Evolutionary conservation across 1,140 invertebrate species (phyloP).

Genomic region (Aphelinus atriplicis): DNA sequence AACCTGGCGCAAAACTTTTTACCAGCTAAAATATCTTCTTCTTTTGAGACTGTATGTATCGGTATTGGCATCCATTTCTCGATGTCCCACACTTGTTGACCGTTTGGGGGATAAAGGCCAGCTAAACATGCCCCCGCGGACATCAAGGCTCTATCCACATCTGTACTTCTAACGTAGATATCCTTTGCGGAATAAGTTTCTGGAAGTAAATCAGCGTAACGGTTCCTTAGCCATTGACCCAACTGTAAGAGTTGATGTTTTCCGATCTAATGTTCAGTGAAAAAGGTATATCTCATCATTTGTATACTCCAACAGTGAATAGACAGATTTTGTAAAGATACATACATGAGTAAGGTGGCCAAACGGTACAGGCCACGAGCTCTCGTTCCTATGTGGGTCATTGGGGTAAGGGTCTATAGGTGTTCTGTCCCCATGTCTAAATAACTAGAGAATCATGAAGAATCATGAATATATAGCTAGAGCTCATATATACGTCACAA

Average conservation of each 20-base stretch:
- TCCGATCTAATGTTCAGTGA: conserved; percentile 70
- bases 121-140: conserved; percentile 86
- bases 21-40: conserved; percentile 74
- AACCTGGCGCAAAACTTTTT: conserved; percentile 76
- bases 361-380: conserved; percentile 79
- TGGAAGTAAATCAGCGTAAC: conserved; percentile 73
- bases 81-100: conserved; percentile 74
- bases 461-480: no score
- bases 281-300: not conserved
- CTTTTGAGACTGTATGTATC: conserved; percentile 79
- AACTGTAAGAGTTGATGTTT: conserved; percentile 81
- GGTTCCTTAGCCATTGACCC: conserved; percentile 80
- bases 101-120: conserved; percentile 77
- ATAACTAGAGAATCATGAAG: conserved; percentile 64
- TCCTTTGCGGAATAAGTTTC: conserved; percentile 68
- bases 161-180: conserved; percentile 80
- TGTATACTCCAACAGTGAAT: not conserved
- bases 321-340: conserved; percentile 38
- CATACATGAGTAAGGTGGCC: conserved; percentile 83
- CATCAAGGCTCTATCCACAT: conserved; percentile 89
- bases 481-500: no score
- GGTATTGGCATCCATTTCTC: conserved; percentile 91
- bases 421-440: conserved; percentile 85
- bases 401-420: conserved; percentile 79
- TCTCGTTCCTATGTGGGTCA: conserved; percentile 77